Conservation (phyloP, 2,888 invertebrate species). For the Dinocampus coccinellae region DNA sequence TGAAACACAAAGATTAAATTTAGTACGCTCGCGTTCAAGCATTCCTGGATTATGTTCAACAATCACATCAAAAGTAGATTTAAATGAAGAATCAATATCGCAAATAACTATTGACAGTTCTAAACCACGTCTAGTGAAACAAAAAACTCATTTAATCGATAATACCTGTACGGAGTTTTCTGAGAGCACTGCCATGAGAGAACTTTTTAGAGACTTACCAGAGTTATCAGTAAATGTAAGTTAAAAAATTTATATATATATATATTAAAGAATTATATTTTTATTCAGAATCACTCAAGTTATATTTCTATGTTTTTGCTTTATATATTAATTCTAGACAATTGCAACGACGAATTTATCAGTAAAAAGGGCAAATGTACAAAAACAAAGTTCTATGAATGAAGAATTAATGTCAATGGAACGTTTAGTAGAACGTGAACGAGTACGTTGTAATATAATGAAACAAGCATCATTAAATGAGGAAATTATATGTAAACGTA, state of each 20-base stretch:
- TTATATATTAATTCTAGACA: slow-evolving; percentile 12
- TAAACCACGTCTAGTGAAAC: slow-evolving; percentile 85
- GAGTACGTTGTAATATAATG: slow-evolving; percentile 85
- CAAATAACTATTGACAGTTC: slow-evolving; percentile 42
- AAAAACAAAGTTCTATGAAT: slow-evolving; percentile 89
- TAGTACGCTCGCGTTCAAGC: slow-evolving; percentile 83
- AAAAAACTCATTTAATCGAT: slow-evolving; percentile 87
- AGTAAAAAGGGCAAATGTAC: slow-evolving; percentile 72
- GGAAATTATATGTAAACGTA: slow-evolving; percentile 81
- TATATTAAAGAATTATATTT: not conserved
- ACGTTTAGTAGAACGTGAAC: slow-evolving; percentile 85
- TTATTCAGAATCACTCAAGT: not conserved
- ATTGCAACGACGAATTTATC: slow-evolving; percentile 4
- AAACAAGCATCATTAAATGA: slow-evolving; percentile 92
- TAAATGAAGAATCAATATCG: slow-evolving; percentile 48
- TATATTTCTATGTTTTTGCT: not conserved
- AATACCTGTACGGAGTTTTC: slow-evolving; percentile 55
- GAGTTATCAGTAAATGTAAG: slow-evolving; percentile 71
- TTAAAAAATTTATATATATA: not conserved
- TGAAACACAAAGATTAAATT: slow-evolving; percentile 79
- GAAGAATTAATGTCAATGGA: slow-evolving; percentile 93
- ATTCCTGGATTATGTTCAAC: slow-evolving; percentile 75
- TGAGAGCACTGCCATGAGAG: slow-evolving; percentile 75
- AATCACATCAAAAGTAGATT: slow-evolving; percentile 54
- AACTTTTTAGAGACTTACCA: slow-evolving; percentile 72